Evolutionary conservation across 1,140 invertebrate genomes (phyloP), one percentile per base, ranked within the genome.

Genomic region (Meloidogyne exigua): DNA sequence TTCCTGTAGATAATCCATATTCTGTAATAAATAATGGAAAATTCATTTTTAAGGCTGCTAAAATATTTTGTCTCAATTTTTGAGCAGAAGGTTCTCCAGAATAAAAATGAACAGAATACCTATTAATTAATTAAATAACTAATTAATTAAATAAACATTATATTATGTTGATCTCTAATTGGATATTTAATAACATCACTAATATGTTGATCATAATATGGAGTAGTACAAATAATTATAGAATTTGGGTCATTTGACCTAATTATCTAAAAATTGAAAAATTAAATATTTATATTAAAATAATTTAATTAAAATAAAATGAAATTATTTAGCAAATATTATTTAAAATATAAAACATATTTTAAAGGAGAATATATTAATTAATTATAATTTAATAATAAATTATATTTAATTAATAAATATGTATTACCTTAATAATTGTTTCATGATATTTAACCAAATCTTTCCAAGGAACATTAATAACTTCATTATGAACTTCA

Each of bases 21-120:
- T 76, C 75, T 32, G 75, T 76, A 42, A 76, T 62, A 74, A 76
- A 76, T 21, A 76, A 32, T 72, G 75, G 75, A 36, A 76, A 15
- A 21, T 44, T 67, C 18, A 28, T 64, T n/a, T 76, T 15, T 36
- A 76, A 57, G 1, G 49, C 49, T 5, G 7, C 7, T 9, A 26
- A 49, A 25, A 67, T 68, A 26, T 75, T 76, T 65, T 74, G 15
- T 13, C 75, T 71, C 25, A 76, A 44, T n/a, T n/a, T n/a, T 39
- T 73, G 36, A 32, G 26, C 36, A 26, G 62, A 57, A 18, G 26
- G 57, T 21, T 32, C 36, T n/a, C 49, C n/a, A n/a, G 49, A 18
- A 57, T 57, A 57, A 57, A 57, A 57, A 57, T 57, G 49, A n/a
- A 57, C 4, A n/a, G 49, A n/a, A 57, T 57, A 57, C 49, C 49